Evolutionary conservation across 2,888 invertebrate species (phyloP), one percentile per base, ranked within the genome.

Genomic region (Cantharis lateralis): DNA sequence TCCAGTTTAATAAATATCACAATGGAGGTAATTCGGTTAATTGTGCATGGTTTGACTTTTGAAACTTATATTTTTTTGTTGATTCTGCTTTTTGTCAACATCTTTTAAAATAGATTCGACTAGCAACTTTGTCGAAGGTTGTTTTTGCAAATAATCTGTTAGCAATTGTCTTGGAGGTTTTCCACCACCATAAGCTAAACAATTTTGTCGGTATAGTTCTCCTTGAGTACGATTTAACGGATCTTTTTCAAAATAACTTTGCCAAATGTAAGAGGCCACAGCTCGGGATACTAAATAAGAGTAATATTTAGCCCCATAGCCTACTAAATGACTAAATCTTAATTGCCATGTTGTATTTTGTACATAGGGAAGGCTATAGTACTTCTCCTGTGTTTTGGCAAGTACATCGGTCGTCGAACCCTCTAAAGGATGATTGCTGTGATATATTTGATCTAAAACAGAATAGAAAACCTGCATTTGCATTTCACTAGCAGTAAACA

Each of bases 221-320:
- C 98, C 98, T 26, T 94, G 92, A n/a, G 87, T 82, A 4, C 96
- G 91, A 85, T 90, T 91, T 70, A 97, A 92, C 0, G 97, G 97
- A 86, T 95, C 93, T 0, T 88, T 86, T 84, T 93, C 91, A 86
- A 99, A 98, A 87, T 95, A 93, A 16, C 92, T 92, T 86, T 95
- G 94, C 98, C 98, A 99, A 80, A 98, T 96, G 90, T 94, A 94
- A 75, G 96, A 95, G 0, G 98, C 98, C 70, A 98, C 93, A 10
- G 98, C 96, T 84, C 96, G 92, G 0, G 99, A 98, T 85, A 98
- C 95, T 80, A 99, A 90, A 89, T 99, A 99, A 0, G 99, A 95
- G 88, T 99, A 99, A 89, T 99, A 99, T 88, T 98, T 98, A 0
- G 98, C 98, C 62, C 99, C 99, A 88, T 99, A 99, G 1, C 98